Evolutionary conservation across 1,140 invertebrate genomes (phyloP), one percentile per base, ranked within the genome.

Genomic region (Megathymus violae): DNA sequence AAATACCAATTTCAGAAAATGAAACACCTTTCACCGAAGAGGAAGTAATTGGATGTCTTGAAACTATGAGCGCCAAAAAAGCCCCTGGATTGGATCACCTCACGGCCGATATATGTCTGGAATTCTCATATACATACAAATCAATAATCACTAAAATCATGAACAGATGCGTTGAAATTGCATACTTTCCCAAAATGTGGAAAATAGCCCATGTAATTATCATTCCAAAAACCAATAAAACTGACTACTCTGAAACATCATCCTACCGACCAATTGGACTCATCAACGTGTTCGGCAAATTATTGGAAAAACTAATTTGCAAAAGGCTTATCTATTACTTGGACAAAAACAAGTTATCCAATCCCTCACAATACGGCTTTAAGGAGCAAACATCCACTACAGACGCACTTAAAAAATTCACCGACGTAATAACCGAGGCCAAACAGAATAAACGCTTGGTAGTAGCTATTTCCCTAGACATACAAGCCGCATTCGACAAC

Each of bases 281-380:
- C n/a, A 40, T 71, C 3, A 14, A 43, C 1, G 69, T 74, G 0
- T 62, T 74, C 2, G 72, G 69, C 0, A 75, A 75, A 47, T 15
- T 69, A 0, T 27, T 69, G 0, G 72, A 71, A 51, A 71, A 75
- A 56, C 31, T 75, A 0, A 25, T 71, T 1, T 44, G 47, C 11
- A 69, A 62, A 11, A 14, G 69, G 10, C 10, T 75, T 9, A 51
- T 22, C 0, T 54, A 61, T 31, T 10, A 59, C 15, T 0, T 38
- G 10, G 54, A 41, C 9, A 44, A 16, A 11, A 15, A 5, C 0
- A 47, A 64, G 2, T 19, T 51, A 0, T n/a, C 34, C 0, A 50
- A 48, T n/a, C n/a, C n/a, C n/a, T n/a, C n/a, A n/a, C n/a, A n/a
- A n/a, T n/a, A n/a, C n/a, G n/a, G n/a, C n/a, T n/a, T n/a, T n/a